Percentiles rank a stretch among this genome's conserved stretches.
Evolutionary conservation across 2,113 vertebrate genomes (phyloP).

Genomic region (mouse (Mus musculus)): DNA sequence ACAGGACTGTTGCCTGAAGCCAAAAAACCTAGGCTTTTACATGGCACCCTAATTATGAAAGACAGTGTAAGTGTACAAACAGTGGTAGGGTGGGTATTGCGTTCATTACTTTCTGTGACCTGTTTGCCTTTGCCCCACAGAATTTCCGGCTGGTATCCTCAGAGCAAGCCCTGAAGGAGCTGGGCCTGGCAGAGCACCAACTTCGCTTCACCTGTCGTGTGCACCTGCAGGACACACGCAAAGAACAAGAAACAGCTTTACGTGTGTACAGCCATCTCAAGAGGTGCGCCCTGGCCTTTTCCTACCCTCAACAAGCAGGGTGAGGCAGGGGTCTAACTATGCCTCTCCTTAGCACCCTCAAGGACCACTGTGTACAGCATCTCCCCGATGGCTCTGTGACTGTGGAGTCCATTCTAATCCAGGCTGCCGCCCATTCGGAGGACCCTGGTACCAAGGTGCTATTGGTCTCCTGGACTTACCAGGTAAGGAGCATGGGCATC

Average conservation of each 20-base stretch:
- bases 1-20: constrained; percentile 92
- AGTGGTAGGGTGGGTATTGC: accelerated
- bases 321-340: not conserved
- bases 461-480: constrained; percentile 98
- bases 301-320: not conserved
- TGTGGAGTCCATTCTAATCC: constrained; percentile 97
- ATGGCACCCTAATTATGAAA: constrained; percentile 97
- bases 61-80: constrained; percentile 90
- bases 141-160: constrained; percentile 95
- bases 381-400: constrained; percentile 96
- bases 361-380: constrained; percentile 95
- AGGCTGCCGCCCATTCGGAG: constrained; percentile 93
- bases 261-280: constrained; percentile 95
- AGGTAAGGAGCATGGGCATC: constrained; percentile 86
- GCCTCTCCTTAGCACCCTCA: constrained; percentile 88
- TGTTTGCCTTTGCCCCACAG: constrained; percentile 78
- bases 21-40: constrained; percentile 95
- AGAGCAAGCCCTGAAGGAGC: constrained; percentile 96
- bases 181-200: constrained; percentile 96
- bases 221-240: constrained; percentile 94
- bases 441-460: constrained; percentile 94
- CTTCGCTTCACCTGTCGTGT: constrained; percentile 97
- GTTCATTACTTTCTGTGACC: not conserved
- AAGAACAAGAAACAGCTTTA: constrained; percentile 92
- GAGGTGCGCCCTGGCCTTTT: constrained; percentile 70